Evolutionary conservation across 2,797 vertebrate species (phyloP).

Genomic region (Heteromormyrus szaboi): DNA sequence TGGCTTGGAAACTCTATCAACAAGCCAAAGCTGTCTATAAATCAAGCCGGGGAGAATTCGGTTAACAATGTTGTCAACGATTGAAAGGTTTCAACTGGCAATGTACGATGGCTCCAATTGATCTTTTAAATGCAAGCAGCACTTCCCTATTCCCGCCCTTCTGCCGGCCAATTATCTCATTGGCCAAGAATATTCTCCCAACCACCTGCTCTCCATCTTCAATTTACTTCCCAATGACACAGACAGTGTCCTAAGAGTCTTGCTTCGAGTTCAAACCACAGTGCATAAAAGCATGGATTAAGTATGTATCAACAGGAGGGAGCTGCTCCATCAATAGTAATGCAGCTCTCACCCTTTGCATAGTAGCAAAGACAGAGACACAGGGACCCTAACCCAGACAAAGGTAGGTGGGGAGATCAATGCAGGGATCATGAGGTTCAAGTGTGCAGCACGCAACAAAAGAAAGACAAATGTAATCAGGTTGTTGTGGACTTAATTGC

Average conservation of each 20-base stretch:
- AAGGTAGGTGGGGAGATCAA: neutral
- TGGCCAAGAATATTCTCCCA: neutral
- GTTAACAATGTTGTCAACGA: neutral
- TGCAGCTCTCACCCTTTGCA: neutral
- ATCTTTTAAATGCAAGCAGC: neutral
- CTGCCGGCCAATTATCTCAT: neutral
- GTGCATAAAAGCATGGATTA: neutral
- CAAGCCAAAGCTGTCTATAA: neutral
- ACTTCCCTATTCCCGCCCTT: neutral
- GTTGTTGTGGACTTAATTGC: neutral
- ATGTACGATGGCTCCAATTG: neutral
- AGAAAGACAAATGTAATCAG: neutral
- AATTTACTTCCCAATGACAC: neutral
- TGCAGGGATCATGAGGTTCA: neutral
- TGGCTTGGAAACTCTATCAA: neutral
- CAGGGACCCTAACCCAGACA: neutral
- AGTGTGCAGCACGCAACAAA: neutral
- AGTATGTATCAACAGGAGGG: neutral
- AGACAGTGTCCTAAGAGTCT: neutral
- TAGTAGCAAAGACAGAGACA: neutral
- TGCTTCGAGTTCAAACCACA: neutral
- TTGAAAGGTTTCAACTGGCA: neutral
- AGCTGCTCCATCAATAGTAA: neutral
- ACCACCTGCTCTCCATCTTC: neutral
- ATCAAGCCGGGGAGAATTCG: neutral